phyloP scores from a whole-genome alignment of 1,140 invertebrate species.

The Cyrtorhinus lividipennis region DNA sequence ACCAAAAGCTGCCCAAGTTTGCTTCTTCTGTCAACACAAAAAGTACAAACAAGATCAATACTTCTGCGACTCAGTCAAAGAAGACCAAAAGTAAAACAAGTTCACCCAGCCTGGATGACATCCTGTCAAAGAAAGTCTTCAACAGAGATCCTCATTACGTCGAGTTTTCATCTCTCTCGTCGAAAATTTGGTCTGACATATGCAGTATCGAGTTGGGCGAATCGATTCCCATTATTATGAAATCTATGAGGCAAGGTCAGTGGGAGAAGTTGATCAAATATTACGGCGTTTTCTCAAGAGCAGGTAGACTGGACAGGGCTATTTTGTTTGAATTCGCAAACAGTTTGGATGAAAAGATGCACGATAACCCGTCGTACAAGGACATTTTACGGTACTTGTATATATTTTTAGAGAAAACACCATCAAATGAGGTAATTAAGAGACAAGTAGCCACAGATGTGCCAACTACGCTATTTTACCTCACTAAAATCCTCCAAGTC shows the following conservation, averaged over 20 bases:
- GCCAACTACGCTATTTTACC: too few relatives aligned
- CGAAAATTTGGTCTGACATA: background rate
- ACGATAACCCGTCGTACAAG: background rate
- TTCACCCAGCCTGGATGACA: background rate
- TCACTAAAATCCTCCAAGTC: too few relatives aligned
- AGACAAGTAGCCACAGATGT: too few relatives aligned
- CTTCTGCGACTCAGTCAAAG: too few relatives aligned
- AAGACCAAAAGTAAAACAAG: too few relatives aligned
- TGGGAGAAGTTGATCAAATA: background rate
- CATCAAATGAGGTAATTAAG: too few relatives aligned
- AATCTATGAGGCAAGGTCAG: background rate
- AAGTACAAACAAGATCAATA: too few relatives aligned
- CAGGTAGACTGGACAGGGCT: background rate
- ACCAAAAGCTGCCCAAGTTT: too few relatives aligned
- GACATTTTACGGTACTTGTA: too few relatives aligned
- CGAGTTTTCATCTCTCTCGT: background rate
- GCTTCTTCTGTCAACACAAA: too few relatives aligned
- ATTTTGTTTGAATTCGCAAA: background rate
- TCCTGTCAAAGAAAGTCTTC: background rate
- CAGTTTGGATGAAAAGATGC: background rate
- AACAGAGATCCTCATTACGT: background rate
- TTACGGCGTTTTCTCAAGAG: background rate
- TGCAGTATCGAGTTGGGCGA: background rate
- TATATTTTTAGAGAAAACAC: too few relatives aligned
- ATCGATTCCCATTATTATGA: background rate